phyloP scores from a whole-genome alignment of 2,113 vertebrate species.

The Panthera uncia region DNA sequence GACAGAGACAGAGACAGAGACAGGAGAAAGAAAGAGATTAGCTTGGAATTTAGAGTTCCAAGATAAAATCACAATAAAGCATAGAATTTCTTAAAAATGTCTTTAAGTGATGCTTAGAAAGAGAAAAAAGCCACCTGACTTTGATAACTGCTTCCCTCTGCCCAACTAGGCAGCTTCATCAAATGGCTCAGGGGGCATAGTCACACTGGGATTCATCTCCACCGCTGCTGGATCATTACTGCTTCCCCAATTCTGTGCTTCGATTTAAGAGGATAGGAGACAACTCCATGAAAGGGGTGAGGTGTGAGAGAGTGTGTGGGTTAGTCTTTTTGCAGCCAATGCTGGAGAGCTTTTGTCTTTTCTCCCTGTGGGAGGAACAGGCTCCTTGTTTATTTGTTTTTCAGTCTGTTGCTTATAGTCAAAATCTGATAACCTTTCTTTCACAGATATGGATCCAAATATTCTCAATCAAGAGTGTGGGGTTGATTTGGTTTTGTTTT shows the following conservation, averaged over 20 bases:
- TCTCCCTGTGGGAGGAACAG: background rate
- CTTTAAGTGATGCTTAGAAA: background rate
- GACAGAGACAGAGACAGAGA: background rate
- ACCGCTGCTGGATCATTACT: no score
- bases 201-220: background rate
- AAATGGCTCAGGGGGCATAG: background rate
- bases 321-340: background rate
- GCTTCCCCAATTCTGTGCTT: background rate
- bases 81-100: background rate
- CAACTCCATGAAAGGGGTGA: accelerated
- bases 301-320: background rate
- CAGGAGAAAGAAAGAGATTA: no score
- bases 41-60: background rate
- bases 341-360: background rate
- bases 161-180: background rate
- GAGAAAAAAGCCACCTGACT: background rate
- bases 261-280: background rate
- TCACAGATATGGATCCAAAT: background rate
- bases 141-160: background rate
- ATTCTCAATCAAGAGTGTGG: background rate
- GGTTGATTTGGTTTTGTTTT: background rate
- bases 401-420: background rate
- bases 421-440: background rate
- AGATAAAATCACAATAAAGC: background rate
- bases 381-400: background rate